Percentiles rank a stretch among this genome's conserved stretches.
Evolutionary conservation across 1,140 invertebrate species (phyloP).

Genomic region (Drosophila busckii): DNA sequence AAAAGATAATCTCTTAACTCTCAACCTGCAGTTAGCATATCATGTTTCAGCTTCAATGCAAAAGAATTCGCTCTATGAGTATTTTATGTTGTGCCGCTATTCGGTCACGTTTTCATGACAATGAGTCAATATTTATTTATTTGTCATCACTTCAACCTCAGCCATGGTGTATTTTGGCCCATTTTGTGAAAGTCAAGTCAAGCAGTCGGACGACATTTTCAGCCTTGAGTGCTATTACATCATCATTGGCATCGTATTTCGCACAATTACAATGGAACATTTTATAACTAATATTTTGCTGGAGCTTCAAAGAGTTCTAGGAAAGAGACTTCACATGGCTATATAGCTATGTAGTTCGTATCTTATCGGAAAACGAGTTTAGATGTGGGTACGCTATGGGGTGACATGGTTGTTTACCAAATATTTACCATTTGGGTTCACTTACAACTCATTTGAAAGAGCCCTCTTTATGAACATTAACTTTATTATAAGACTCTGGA

Average conservation of each 20-base stretch:
- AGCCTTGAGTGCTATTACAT: slow-evolving; percentile 7
- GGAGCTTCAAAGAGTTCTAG: not conserved
- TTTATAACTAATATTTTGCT: not conserved
- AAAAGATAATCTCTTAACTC: too few relatives aligned
- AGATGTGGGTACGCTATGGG: too few relatives aligned
- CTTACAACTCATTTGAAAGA: slow-evolving; percentile 9
- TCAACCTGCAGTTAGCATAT: too few relatives aligned
- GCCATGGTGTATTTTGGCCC: not conserved
- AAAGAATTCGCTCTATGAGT: slow-evolving; percentile 10
- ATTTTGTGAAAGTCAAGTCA: slow-evolving; percentile 16
- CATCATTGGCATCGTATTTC: slow-evolving; percentile 3
- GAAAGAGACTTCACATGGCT: not conserved
- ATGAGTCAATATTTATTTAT: slow-evolving; percentile 37
- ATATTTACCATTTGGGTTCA: too few relatives aligned
- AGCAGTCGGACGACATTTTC: not conserved
- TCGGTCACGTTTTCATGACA: slow-evolving; percentile 63
- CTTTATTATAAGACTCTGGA: slow-evolving; percentile 29
- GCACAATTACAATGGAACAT: slow-evolving; percentile 6
- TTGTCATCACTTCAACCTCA: slow-evolving; percentile 4
- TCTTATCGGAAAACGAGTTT: slow-evolving; percentile 29
- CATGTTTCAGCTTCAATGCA: too few relatives aligned
- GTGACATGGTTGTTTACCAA: too few relatives aligned
- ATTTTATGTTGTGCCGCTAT: slow-evolving; percentile 62
- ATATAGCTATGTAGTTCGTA: slow-evolving; percentile 4
- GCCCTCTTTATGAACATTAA: slow-evolving; percentile 39